phyloP scores from a whole-genome alignment of 2,797 vertebrate genomes.

The Lemur catta region DNA sequence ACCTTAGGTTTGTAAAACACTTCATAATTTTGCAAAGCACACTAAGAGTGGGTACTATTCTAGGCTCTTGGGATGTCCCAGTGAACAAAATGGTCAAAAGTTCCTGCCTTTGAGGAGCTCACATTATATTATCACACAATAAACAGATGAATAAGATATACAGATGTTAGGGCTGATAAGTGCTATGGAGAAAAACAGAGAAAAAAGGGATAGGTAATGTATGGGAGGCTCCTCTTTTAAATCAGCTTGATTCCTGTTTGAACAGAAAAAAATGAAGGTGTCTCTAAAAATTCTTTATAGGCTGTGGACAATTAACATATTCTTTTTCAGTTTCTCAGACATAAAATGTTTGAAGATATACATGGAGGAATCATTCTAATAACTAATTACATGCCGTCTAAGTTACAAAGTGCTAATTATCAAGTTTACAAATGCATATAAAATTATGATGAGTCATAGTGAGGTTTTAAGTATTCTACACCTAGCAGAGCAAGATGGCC shows the following conservation, averaged over 20 bases:
- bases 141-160: background rate
- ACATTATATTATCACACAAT: background rate
- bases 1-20: background rate
- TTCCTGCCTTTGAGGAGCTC: background rate
- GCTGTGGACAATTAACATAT: background rate
- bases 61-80: background rate
- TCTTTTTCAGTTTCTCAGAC: constrained; percentile 1
- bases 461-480: background rate
- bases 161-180: background rate
- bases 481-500: background rate
- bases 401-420: constrained; percentile 20
- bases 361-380: background rate
- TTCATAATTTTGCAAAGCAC: background rate
- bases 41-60: background rate
- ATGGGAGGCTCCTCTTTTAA: background rate
- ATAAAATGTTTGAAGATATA: background rate
- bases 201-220: background rate
- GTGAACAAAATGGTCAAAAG: background rate
- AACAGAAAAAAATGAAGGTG: background rate
- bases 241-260: constrained; percentile 9
- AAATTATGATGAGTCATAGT: constrained; percentile 44
- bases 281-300: constrained; percentile 2
- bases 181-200: background rate
- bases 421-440: background rate
- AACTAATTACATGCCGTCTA: background rate